These are phyloP conservation scores for Hiodon alosoides DNA, from an alignment of 2,113 vertebrate genomes.

Conservation along the genomic window DNA sequence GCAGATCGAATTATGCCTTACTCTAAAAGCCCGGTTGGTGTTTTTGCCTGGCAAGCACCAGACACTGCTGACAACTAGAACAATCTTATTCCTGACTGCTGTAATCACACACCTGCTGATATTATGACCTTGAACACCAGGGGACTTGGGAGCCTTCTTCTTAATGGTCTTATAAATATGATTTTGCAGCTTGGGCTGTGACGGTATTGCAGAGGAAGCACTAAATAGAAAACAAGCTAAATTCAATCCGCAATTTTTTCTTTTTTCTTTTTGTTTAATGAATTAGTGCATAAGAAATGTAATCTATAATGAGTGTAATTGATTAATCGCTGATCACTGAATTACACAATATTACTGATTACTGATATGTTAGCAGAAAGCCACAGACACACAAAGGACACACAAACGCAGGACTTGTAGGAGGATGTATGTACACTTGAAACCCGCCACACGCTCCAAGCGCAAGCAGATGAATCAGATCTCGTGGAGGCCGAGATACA, in stretches of 20 bases:
- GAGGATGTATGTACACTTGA: too few species aligned
- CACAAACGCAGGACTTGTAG: too few species aligned
- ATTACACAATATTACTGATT: too few species aligned
- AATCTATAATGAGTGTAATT: not conserved
- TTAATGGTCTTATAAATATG: not conserved
- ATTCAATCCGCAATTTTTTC: not conserved
- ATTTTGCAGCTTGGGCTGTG: not conserved
- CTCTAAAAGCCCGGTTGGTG: too few species aligned
- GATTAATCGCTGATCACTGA: not conserved
- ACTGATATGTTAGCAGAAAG: too few species aligned
- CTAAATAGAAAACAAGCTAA: not conserved
- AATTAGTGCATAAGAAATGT: not conserved
- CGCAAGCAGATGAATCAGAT: too few species aligned
- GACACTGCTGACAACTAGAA: conserved; percentile 1
- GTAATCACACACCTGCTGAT: conserved; percentile 15
- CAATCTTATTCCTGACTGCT: conserved; percentile 10
- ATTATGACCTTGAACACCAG: not conserved
- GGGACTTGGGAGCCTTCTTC: not conserved
- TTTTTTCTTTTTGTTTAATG: not conserved
- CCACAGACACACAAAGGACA: too few species aligned
- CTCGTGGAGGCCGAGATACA: too few species aligned
- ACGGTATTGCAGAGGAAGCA: not conserved
- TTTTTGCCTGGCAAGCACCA: not conserved
- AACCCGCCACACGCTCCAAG: too few species aligned
- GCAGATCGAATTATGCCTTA: not conserved